phyloP scores from a whole-genome alignment of 2,888 invertebrate genomes.

The Gari tellinella region DNA sequence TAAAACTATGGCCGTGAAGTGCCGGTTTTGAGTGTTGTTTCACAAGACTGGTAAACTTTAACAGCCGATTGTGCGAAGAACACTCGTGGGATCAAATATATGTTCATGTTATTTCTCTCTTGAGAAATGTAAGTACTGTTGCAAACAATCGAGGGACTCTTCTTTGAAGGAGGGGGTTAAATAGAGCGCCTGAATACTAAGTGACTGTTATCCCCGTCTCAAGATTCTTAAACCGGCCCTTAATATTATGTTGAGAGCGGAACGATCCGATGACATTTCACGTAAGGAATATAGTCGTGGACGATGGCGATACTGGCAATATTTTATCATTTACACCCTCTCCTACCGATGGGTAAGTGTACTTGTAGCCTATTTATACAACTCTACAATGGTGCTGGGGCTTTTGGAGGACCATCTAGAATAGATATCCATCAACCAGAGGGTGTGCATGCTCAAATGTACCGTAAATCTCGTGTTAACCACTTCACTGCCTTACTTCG shows the following conservation, averaged over 20 bases:
- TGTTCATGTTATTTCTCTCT: slow-evolving; percentile 18
- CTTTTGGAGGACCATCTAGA: too few species aligned
- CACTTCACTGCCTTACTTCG: too few species aligned
- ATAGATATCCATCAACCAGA: too few species aligned
- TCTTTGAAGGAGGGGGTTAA: slow-evolving; percentile 25
- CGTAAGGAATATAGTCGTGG: neutral
- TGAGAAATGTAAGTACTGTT: slow-evolving; percentile 27
- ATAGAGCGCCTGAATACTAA: slow-evolving; percentile 15
- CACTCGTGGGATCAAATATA: slow-evolving; percentile 12
- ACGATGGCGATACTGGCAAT: neutral
- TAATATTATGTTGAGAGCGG: slow-evolving; percentile 26
- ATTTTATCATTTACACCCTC: slow-evolving; percentile 7
- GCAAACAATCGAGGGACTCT: slow-evolving; percentile 40
- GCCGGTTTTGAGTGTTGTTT: too few species aligned
- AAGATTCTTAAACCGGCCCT: slow-evolving; percentile 25
- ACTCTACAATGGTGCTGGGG: too few species aligned
- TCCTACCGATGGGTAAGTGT: too few species aligned
- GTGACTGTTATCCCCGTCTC: slow-evolving; percentile 35
- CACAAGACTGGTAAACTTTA: too few species aligned
- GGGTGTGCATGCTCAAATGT: too few species aligned
- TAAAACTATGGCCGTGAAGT: too few species aligned
- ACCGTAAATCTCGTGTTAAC: too few species aligned
- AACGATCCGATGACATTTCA: slow-evolving; percentile 10
- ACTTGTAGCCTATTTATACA: too few species aligned
- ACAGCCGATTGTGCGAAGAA: neutral